Base-by-base conservation (phyloP, 2,113 vertebrate genomes). In the Sylvietta virens region DNA sequence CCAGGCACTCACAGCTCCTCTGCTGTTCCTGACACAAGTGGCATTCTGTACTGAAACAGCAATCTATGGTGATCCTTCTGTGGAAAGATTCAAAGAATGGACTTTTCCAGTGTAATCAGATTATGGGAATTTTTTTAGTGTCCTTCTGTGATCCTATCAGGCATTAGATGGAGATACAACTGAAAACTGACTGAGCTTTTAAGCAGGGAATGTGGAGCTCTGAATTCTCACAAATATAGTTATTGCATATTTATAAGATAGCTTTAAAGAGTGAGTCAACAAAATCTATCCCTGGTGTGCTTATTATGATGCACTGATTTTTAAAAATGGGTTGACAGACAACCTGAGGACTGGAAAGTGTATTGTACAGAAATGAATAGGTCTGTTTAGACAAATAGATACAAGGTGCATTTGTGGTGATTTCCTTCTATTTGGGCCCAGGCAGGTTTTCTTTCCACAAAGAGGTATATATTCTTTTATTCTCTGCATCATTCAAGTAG, bases 391-490 rank as follows among this genome's bases (percentile, higher is more conserved):
- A 95, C 96, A 90, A 96, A 71, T 67, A 92, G 88, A 94, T 87
- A 89, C 20, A 80, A 69, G 71, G 80, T 81, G 66, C 91, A 94
- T 97, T 98, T 97, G 96, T 92, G 82, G 92, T 95, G 90, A 98
- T 98, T 98, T 98, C 89, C 92, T 96, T 95, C 95, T 70, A 79
- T 97, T 95, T 95, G 88, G 96, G 72, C 82, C 95, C 83, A 86
- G 89, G 79, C 78, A 94, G 91, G 95, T 96, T 98, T 97, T 97
- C 96, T 97, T 93, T 95, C 83, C 86, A 97, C 91, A 96, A 97
- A 97, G 72, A 92, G 37, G 81, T 87, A 96, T 87, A 97, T 90
- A 84, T 91, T 98, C 97, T 97, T 98, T 98, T 98, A 98, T 98
- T 98, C 97, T 98, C 95, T 84, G 76, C 94, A 97, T 98, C 96